Conservation (phyloP, 2,113 vertebrate species). For the Chamaea fasciata region DNA sequence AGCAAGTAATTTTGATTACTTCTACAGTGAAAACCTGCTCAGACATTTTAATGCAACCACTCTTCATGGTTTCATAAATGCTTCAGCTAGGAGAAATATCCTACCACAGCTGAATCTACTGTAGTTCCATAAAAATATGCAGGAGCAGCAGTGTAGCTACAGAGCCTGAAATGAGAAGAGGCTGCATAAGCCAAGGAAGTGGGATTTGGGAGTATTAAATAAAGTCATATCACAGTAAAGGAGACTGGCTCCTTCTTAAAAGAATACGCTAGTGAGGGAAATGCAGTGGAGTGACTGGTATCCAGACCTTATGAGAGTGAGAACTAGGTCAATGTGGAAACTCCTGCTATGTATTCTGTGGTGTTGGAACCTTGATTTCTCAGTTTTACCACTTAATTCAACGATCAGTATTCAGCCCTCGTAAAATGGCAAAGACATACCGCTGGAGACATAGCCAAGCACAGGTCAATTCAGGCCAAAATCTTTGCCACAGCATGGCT, state of each 20-base stretch:
- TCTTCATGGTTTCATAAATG: background rate
- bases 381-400: background rate
- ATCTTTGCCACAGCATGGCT: background rate
- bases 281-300: background rate
- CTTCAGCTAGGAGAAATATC: background rate
- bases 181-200: background rate
- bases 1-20: background rate
- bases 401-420: background rate
- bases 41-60: background rate
- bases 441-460: background rate
- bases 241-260: background rate
- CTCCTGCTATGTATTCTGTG: background rate
- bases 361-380: background rate
- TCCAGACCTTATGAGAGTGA: background rate
- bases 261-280: background rate
- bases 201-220: background rate
- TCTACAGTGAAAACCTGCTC: background rate
- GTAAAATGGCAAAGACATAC: background rate
- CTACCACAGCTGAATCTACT: background rate
- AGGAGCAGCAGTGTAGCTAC: background rate
- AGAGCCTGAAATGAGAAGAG: background rate
- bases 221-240: background rate
- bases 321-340: background rate
- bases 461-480: background rate
- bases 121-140: background rate